Evolutionary conservation across 2,797 vertebrate genomes (phyloP), one percentile per base, ranked within the genome.

Genomic region (Spheniscus humboldti): DNA sequence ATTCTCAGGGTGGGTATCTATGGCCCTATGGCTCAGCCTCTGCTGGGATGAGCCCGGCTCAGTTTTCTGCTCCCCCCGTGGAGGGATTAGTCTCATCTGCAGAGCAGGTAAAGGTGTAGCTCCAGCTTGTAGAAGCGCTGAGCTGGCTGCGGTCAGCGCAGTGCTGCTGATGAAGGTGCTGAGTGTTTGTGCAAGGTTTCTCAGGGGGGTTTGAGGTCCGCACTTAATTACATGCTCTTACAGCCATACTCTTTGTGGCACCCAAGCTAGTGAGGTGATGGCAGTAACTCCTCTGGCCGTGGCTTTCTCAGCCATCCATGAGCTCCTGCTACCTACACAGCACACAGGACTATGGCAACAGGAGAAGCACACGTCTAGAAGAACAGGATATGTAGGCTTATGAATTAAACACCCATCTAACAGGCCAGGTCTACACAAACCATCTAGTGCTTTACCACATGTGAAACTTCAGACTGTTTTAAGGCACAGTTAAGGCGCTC

Each of bases 51-150:
- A 82, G 39, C 59, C 43, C 18, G 20, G 23, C 62, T 84, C 37
- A 56, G 39, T 35, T 60, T 63, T 50, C 45, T 57, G 19, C 72
- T 88, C 14, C 18, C 16, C 11, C 13, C 1, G 0, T 0, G 1
- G 52, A 88, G 14, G n/a, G 31, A 35, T 66, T 5, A 63, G 22
- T 31, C 15, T 83, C 53, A 81, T 37, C 63, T 67, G 52, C 33
- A 71, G 63, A 55, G 59, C 57, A 77, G 82, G 18, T 74, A 30
- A 74, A 71, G 52, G 23, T 53, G 30, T 50, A 82, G 30, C 41
- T 79, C 68, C 64, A 67, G 27, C 43, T 56, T 1, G 1, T 0
- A 23, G 20, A 37, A 13, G 59, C 22, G 9, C 53, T 53, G 37
- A 90, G 55, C 37, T 74, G 35, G 45, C 20, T 92, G 60, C 3